These are phyloP conservation scores for Drosophila mulleri DNA, from an alignment of 2,888 invertebrate species.

Conservation along the genomic window DNA sequence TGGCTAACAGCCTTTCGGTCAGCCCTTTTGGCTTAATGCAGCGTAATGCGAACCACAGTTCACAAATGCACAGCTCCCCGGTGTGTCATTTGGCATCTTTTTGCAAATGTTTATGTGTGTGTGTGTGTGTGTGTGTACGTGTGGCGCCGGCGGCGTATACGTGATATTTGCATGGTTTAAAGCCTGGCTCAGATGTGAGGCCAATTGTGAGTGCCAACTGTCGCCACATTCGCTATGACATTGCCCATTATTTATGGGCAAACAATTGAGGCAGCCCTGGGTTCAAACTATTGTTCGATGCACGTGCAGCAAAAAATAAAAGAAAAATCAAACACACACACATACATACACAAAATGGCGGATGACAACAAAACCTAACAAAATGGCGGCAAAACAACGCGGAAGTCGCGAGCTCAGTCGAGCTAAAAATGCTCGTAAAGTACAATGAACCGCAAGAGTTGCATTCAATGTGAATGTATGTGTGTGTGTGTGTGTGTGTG, in stretches of 20 bases:
- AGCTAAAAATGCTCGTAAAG: constrained; percentile 66
- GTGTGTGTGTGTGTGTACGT: not conserved
- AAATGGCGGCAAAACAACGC: constrained; percentile 72
- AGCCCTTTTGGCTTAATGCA: constrained; percentile 48
- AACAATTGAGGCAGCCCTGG: constrained; percentile 67
- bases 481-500: constrained; percentile 10
- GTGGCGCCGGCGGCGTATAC: constrained; percentile 45
- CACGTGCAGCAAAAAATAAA: constrained; percentile 52
- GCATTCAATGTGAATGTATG: constrained; percentile 45
- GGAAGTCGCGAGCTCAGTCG: constrained; percentile 65
- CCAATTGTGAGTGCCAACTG: constrained; percentile 62
- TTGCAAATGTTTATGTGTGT: constrained; percentile 9
- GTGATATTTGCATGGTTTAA: constrained; percentile 60
- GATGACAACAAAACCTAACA: constrained; percentile 59
- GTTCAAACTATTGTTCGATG: constrained; percentile 67
- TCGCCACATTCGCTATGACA: constrained; percentile 58
- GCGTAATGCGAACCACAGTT: constrained; percentile 57
- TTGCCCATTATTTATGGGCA: constrained; percentile 71
- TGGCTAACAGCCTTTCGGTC: constrained; percentile 41
- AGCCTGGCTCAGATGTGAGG: constrained; percentile 29
- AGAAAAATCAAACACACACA: constrained; percentile 24
- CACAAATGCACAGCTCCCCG: constrained; percentile 54
- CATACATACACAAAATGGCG: constrained; percentile 12
- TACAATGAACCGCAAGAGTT: constrained; percentile 75
- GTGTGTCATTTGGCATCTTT: constrained; percentile 67